Evolutionary conservation across 2,113 vertebrate species (phyloP), one percentile per base, ranked within the genome.

Genomic region (Aspiorhynchus laticeps): DNA sequence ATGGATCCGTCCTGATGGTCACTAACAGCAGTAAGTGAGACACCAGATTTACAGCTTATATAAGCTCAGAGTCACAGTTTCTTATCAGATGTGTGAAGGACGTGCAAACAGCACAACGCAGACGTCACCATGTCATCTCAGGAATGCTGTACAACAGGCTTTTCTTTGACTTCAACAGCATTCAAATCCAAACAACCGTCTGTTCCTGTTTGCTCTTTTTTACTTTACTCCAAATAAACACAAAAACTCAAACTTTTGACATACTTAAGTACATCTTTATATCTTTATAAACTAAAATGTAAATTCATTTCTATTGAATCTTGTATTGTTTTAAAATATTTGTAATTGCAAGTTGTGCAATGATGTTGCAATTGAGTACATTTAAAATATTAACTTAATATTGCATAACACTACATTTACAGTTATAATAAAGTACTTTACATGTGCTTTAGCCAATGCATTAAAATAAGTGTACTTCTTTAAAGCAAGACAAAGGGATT

Each of bases 131-230:
- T 14, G 61, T 69, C 2, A 38, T 76, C 12, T 15, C 38, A 69
- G 59, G 85, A 90, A 88, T 85, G 82, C 83, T 82, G 82, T 74
- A 36, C 67, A 43, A 71, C 87, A 19, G 10, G 77, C 36, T 74
- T 74, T 38, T 74, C 36, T 69, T 36, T 33, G 4, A 74, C 71
- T 74, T 41, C 36, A 19, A 12, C 38, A 79, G 24, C n/a, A 31
- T 82, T 79, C 24, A 69, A 81, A 84, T 82, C 33, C 75, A 81
- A 84, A 88, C 85, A 86, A 41, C 0, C 21, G 19, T 2, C 43
- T 83, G 24, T 48, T 38, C 53, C 26, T 59, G 28, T 9, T 1
- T 80, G 33, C 3, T 80, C 46, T 0, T 26, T 26, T 56, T 86
- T 51, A n/a, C 36, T 24, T 6, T 0, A 17, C 11, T 38, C 31